Conservation (phyloP, 2,113 vertebrate species). For the Misgurnus mizolepis region DNA sequence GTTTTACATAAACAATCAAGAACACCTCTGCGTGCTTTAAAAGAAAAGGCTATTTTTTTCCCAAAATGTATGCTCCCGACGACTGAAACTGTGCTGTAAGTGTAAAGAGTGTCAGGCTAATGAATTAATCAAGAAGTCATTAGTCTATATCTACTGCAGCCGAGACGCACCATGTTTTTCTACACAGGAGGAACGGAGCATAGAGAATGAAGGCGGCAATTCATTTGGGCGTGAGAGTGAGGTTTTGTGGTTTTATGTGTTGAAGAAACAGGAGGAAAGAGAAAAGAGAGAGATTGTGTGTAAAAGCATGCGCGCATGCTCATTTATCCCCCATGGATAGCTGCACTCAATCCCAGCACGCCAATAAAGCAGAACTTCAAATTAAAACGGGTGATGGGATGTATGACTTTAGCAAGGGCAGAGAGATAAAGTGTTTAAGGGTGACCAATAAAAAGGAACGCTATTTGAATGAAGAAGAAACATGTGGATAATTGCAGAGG, state of each 20-base stretch:
- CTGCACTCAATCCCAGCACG: conserved; percentile 38
- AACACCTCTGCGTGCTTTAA: not conserved
- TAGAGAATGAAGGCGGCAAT: conserved; percentile 47
- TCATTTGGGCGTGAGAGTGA: conserved; percentile 67
- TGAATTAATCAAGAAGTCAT: conserved; percentile 76
- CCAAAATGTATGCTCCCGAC: not conserved
- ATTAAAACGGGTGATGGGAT: conserved; percentile 36
- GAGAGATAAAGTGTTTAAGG: conserved; percentile 24
- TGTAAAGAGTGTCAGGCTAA: conserved; percentile 66
- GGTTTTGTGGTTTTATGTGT: conserved; percentile 35
- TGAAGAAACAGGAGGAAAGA: conserved; percentile 17
- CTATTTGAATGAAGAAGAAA: conserved; percentile 11
- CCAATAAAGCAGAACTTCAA: conserved; percentile 46
- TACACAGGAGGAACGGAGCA: conserved; percentile 44
- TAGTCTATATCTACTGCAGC: conserved; percentile 64
- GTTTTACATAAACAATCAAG: not conserved
- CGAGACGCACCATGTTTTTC: conserved; percentile 42
- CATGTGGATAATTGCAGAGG: not conserved
- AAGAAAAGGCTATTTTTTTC: not conserved
- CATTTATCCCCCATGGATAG: conserved; percentile 21
- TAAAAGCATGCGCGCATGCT: conserved; percentile 16
- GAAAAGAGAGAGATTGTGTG: conserved; percentile 38
- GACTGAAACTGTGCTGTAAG: conserved; percentile 47
- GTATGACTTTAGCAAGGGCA: conserved; percentile 37
- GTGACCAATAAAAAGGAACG: not conserved